Conservation (phyloP, 2,888 invertebrate genomes). For the Sclerodermus sp. region DNA sequence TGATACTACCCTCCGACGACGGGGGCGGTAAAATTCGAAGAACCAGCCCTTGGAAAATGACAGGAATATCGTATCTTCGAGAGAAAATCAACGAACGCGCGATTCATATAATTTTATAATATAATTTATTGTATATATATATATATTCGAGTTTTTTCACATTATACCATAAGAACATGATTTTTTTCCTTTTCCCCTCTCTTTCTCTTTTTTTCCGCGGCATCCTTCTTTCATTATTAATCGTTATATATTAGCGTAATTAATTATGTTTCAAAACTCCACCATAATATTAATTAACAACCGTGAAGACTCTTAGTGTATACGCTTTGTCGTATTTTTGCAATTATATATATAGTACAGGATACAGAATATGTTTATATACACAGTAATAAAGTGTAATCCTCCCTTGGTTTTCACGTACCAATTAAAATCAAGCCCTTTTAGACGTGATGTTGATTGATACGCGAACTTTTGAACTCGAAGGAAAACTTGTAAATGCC, state of each 20-base stretch:
- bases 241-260: slow-evolving; percentile 19
- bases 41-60: no score
- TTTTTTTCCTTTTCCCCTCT: slow-evolving; percentile 22
- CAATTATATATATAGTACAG: no score
- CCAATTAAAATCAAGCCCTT: no score
- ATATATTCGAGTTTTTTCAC: slow-evolving; percentile 28
- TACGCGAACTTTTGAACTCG: no score
- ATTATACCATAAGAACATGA: slow-evolving; percentile 32
- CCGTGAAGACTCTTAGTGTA: slow-evolving; percentile 20
- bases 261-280: slow-evolving; percentile 19
- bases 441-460: no score
- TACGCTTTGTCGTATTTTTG: neutral
- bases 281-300: slow-evolving; percentile 25
- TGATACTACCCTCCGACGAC: neutral
- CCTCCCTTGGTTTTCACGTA: no score
- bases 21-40: neutral
- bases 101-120: slow-evolving; percentile 19
- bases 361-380: no score
- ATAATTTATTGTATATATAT: slow-evolving; percentile 29
- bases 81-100: no score
- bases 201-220: no score
- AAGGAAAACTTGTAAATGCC: no score
- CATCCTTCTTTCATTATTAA: slow-evolving; percentile 25
- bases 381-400: no score
- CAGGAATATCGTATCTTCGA: no score